Conservation (phyloP, 2,797 vertebrate genomes). For the Danio aesculapii region DNA sequence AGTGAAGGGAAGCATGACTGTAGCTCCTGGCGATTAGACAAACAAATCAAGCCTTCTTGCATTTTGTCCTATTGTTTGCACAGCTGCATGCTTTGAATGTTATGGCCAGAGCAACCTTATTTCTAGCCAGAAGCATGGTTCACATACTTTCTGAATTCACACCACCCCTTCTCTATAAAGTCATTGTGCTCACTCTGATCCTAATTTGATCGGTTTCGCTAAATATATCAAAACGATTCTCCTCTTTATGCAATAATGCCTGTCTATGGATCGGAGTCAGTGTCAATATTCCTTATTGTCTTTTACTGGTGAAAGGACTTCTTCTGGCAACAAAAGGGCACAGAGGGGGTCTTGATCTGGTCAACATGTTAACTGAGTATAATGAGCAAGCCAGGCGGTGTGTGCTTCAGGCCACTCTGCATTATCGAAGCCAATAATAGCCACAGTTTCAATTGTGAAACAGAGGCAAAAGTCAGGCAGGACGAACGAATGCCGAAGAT, state of each 20-base stretch:
- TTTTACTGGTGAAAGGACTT: constrained; percentile 58
- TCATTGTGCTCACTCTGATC: constrained; percentile 23
- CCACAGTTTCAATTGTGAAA: constrained; percentile 39
- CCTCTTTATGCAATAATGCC: constrained; percentile 28
- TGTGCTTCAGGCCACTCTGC: constrained; percentile 58
- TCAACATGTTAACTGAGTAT: constrained; percentile 62
- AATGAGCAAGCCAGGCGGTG: constrained; percentile 54
- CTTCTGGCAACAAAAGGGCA: constrained; percentile 58
- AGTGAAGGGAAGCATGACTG: constrained; percentile 48
- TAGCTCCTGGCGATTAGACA: constrained; percentile 59
- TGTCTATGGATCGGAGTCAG: constrained; percentile 30
- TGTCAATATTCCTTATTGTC: constrained; percentile 52
- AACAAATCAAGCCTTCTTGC: constrained; percentile 61
- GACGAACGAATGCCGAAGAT: constrained; percentile 10
- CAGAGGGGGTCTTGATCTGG: constrained; percentile 65
- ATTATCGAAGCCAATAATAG: constrained; percentile 57
- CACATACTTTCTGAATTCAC: constrained; percentile 48
- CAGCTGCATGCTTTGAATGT: constrained; percentile 60
- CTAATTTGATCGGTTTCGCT: constrained; percentile 37
- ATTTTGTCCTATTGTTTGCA: constrained; percentile 59
- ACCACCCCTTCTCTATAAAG: constrained; percentile 24
- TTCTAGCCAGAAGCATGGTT: constrained; percentile 45
- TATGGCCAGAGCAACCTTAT: constrained; percentile 50
- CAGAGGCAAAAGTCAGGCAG: constrained; percentile 30
- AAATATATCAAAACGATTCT: constrained; percentile 10